These are phyloP conservation scores for Otolemur garnettii DNA, from an alignment of 2,113 vertebrate species.

Conservation along the genomic window DNA sequence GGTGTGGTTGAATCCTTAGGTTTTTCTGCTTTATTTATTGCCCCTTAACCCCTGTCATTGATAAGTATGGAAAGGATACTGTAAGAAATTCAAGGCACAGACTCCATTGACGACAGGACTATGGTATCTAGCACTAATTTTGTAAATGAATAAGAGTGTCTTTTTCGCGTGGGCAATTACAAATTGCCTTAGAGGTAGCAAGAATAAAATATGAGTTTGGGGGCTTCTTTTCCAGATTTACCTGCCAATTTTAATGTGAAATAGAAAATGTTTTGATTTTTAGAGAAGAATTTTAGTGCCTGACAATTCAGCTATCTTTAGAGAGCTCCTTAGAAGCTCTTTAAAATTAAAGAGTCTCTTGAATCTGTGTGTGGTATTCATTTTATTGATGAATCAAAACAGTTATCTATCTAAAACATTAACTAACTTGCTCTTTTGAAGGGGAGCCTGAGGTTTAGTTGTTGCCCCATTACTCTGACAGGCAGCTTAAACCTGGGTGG, in stretches of 20 bases:
- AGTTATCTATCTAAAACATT: neutral
- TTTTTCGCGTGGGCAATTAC: neutral
- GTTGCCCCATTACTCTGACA: neutral
- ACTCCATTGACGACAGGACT: neutral
- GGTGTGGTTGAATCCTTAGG: neutral
- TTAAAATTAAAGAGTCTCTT: neutral
- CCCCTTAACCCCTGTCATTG: neutral
- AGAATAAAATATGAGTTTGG: conserved; percentile 9
- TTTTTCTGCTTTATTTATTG: neutral
- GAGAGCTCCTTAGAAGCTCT: neutral
- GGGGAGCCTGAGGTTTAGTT: conserved; percentile 33
- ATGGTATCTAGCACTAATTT: neutral
- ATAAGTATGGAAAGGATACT: neutral
- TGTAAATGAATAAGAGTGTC: neutral
- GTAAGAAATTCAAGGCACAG: neutral
- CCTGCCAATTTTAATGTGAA: neutral
- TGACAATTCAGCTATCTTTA: neutral
- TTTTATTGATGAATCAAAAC: conserved; percentile 21
- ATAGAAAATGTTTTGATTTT: conserved; percentile 38
- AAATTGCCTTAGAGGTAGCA: neutral
- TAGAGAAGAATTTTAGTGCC: conserved; percentile 6
- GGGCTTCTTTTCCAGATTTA: neutral
- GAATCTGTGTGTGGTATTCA: neutral
- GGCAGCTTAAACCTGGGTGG: neutral
- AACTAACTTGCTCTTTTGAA: neutral